A percentile compares a stretch with the other conserved stretches of the same genome.
These are phyloP conservation scores for Pollicipes pollicipes DNA, from an alignment of 1,140 invertebrate species.

Conservation along the genomic window DNA sequence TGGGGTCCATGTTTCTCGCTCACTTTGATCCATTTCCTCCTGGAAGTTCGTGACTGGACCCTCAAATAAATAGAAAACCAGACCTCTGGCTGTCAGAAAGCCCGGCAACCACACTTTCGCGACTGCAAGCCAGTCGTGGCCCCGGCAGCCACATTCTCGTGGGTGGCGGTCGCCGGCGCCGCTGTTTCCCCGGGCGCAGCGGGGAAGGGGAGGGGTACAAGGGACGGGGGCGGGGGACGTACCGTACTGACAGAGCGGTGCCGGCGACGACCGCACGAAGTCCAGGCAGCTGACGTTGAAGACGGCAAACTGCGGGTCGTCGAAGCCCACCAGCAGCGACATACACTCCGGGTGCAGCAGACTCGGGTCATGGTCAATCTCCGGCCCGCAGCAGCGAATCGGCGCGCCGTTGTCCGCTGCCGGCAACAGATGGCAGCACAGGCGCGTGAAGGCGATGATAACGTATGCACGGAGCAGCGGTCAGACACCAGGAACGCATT, in stretches of 20 bases:
- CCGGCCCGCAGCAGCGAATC: conserved; percentile 12
- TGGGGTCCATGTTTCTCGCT: no score
- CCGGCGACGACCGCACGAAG: conserved; percentile 51
- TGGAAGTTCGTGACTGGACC: no score
- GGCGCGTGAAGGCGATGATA: neutral
- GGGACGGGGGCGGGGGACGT: no score
- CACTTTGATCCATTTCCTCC: no score
- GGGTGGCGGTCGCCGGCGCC: no score
- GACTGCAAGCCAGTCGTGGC: no score
- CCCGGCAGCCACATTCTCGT: no score
- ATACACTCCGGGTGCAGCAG: conserved; percentile 38
- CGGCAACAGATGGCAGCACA: neutral
- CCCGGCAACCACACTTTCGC: no score
- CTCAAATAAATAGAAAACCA: no score
- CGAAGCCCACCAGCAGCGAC: conserved; percentile 59
- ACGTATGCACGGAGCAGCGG: neutral
- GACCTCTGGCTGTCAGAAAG: no score
- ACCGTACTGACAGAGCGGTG: conserved; percentile 31
- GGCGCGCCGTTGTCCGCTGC: conserved; percentile 15
- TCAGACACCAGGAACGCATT: neutral
- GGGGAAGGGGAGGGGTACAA: no score
- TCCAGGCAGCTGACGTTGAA: conserved; percentile 57
- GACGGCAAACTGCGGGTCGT: conserved; percentile 58
- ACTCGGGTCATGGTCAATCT: conserved; percentile 8
- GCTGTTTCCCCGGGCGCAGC: no score